Evolutionary conservation across 2,797 vertebrate species (phyloP).

Genomic region (Clarias fuscus): DNA sequence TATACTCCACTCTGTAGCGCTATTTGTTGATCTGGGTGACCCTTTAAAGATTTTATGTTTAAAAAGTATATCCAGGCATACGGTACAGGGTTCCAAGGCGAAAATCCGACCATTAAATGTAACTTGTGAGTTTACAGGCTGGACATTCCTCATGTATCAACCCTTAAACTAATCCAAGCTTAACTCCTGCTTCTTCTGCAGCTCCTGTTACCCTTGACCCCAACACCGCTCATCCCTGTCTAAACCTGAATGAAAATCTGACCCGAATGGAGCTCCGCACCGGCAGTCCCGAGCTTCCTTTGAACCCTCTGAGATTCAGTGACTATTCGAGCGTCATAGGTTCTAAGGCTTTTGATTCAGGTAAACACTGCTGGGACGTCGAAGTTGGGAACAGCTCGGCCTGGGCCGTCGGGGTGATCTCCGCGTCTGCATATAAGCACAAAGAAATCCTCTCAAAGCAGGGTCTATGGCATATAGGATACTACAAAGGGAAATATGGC

Average conservation of each 20-base stretch:
- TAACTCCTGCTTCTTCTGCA: neutral
- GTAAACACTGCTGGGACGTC: conserved; percentile 67
- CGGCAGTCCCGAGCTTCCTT: accelerated
- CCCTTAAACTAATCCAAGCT: neutral
- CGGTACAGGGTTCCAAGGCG: neutral
- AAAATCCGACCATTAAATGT: too few relatives aligned
- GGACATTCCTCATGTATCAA: too few relatives aligned
- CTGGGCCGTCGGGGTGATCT: conserved; percentile 68
- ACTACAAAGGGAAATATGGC: conserved; percentile 47
- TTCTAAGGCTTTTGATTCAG: conserved; percentile 40
- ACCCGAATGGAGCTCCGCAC: conserved; percentile 48
- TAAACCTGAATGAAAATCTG: conserved; percentile 53
- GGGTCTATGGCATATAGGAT: conserved; percentile 47
- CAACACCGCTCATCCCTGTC: conserved; percentile 62
- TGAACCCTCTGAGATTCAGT: neutral
- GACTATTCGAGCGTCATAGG: conserved; percentile 63
- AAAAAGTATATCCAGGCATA: neutral
- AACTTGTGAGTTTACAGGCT: neutral
- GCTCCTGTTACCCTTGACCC: conserved; percentile 56
- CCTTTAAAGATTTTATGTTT: neutral
- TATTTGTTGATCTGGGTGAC: neutral
- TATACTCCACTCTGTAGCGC: neutral
- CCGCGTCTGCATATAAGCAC: conserved; percentile 35
- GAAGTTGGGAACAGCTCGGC: conserved; percentile 59
- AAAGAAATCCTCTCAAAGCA: conserved; percentile 15